phyloP scores from a whole-genome alignment of 1,140 invertebrate genomes.

The Lepidostoma basale region DNA sequence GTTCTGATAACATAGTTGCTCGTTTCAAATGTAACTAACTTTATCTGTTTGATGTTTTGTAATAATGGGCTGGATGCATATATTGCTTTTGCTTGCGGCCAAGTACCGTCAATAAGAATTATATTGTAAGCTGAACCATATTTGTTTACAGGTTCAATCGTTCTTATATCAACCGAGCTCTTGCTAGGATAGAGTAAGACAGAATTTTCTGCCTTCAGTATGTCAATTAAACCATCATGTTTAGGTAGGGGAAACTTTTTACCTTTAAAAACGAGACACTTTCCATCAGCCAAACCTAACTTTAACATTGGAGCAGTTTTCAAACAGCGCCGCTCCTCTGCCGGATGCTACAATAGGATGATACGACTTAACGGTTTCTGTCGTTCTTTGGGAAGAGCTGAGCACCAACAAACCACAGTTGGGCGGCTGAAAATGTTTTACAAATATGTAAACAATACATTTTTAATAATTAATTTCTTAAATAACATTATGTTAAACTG shows the following conservation, averaged over 20 bases:
- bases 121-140: conserved; percentile 71
- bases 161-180: conserved; percentile 68
- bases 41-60: conserved; percentile 73
- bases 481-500: too few species aligned
- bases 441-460: too few species aligned
- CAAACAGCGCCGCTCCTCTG: conserved; percentile 87
- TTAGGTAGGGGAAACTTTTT: conserved; percentile 79
- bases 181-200: conserved; percentile 84
- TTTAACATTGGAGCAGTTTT: conserved; percentile 88
- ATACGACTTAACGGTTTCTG: conserved; percentile 72
- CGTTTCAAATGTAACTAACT: conserved; percentile 70
- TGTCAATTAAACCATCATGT: conserved; percentile 69
- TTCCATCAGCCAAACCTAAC: conserved; percentile 71
- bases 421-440: conserved; percentile 72
- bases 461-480: too few species aligned
- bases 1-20: conserved; percentile 93
- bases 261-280: conserved; percentile 81
- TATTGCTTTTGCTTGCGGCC: conserved; percentile 90
- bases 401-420: conserved; percentile 87
- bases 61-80: conserved; percentile 75
- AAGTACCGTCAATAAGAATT: conserved; percentile 90
- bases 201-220: conserved; percentile 73
- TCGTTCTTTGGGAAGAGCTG: conserved; percentile 73
- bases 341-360: conserved; percentile 89
- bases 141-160: conserved; percentile 52